phyloP scores from a whole-genome alignment of 2,888 invertebrate species.

The Scaptodrosophila latifasciaeformis region DNA sequence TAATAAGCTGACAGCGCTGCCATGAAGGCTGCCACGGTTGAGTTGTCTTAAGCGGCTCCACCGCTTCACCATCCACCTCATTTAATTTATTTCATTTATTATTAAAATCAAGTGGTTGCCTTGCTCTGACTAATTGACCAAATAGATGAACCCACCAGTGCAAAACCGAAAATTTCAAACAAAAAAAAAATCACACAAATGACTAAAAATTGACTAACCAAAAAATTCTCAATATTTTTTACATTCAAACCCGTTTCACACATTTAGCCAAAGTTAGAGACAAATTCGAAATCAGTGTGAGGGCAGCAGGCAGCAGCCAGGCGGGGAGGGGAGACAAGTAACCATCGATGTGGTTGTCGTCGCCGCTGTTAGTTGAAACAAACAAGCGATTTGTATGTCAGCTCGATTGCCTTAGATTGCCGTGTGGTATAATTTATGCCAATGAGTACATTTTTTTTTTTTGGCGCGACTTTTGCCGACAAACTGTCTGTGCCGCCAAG shows the following conservation, averaged over 20 bases:
- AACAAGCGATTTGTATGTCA: constrained; percentile 62
- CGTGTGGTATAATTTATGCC: constrained; percentile 59
- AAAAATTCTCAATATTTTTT: too few species aligned
- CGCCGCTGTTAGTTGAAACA: constrained; percentile 34
- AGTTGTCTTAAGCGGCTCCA: constrained; percentile 2
- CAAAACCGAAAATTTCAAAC: neutral
- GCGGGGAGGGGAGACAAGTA: too few species aligned
- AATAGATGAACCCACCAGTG: constrained; percentile 23
- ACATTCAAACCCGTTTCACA: too few species aligned
- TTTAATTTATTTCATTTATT: constrained; percentile 54
- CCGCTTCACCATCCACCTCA: constrained; percentile 42
- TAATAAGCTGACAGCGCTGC: constrained; percentile 19
- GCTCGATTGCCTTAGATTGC: constrained; percentile 47
- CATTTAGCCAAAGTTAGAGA: too few species aligned
- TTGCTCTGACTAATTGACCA: constrained; percentile 60
- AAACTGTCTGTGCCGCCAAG: constrained; percentile 42
- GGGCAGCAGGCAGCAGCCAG: too few species aligned
- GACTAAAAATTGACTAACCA: too few species aligned
- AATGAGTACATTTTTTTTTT: constrained; percentile 48
- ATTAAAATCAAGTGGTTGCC: constrained; percentile 46
- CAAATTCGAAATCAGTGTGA: too few species aligned
- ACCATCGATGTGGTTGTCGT: neutral
- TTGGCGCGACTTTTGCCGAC: constrained; percentile 35
- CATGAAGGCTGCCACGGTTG: constrained; percentile 17
- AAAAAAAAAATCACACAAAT: neutral